Evolutionary conservation across 1,140 invertebrate genomes (phyloP), one percentile per base, ranked within the genome.

Genomic region (Calephelis nemesis): DNA sequence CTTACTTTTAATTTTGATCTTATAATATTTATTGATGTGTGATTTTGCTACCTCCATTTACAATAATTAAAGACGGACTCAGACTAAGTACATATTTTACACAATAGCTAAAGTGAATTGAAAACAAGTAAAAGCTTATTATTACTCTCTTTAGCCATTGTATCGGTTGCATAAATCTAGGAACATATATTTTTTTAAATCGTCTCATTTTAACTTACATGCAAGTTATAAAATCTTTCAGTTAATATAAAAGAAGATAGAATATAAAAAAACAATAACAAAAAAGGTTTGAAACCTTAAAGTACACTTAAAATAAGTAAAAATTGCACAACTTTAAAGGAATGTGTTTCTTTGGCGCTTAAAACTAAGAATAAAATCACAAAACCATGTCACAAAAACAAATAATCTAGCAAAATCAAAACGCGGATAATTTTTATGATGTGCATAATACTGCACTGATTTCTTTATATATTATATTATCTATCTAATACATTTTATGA

Each of bases 271-370:
- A 73, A 77, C 69, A 83, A 80, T 68, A 69, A 66, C 62, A 70
- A 50, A 73, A 52, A 30, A 62, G 52, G 52, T 39, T 58, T 58
- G 19, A 73, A 73, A 64, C 64, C 71, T 72, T 70, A 79, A 67
- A 80, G 69, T 79, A 81, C 69, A 74, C 82, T 82, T 86, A 86
- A 47, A 74, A 71, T 77, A 81, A 70, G 79, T 84, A 78, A 84
- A 88, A 84, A 89, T 91, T 87, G 88, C 85, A 89, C 88, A 76
- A 82, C 0, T 71, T 68, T 76, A 76, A 77, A 84, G 82, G 79
- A 85, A 88, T 76, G 74, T 77, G 72, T 75, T 79, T 87, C 86
- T 91, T 91, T 88, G 87, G 85, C 74, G 73, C 81, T 87, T 85
- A 89, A 71, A 87, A 81, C 77, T 80, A 84, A 66, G 39, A 54